Evolutionary conservation across 1,140 invertebrate species (phyloP), one percentile per base, ranked within the genome.

Genomic region (Drosophila burlai): DNA sequence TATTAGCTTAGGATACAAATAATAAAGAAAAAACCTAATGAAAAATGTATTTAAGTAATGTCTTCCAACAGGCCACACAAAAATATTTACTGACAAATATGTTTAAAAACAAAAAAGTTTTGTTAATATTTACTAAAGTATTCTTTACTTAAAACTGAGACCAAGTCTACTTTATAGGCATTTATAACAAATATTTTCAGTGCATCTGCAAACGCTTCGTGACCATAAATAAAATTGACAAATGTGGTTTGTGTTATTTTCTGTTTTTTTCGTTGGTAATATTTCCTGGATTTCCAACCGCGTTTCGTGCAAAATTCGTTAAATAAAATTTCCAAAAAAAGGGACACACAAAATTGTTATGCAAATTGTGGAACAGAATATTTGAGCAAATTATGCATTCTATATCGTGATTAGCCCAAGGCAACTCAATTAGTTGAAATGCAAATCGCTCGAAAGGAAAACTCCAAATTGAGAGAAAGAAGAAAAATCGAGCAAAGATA

Each of bases 191-290:
- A 47, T 43, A n/a, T 46, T 65, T 31, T 45, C 58, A 11, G 74
- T 83, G 80, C 31, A 21, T n/a, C 36, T 64, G 60, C 66, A 84
- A 90, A 67, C 78, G 66, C 81, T 81, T 81, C 84, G 84, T 89
- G 85, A 89, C 84, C 85, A 89, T 90, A 81, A 89, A 89, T 89
- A 89, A 89, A 79, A 90, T 84, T 89, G 81, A 89, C 85, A 89
- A 89, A 89, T 89, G 78, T 73, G 66, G 69, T 69, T 77, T 71
- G 46, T 42, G 47, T 61, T 65, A 68, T 80, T 72, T 26, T 26
- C 13, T 57, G 21, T 1, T 21, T 8, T n/a, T 49, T 15, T 4
- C 40, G 40, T 43, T 18, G 38, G 59, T 74, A 47, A 67, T 60
- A 58, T 54, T 61, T 80, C 36, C 42, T n/a, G 49, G 18, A 24